Evolutionary conservation across 2,113 vertebrate species (phyloP).

Genomic region (Myotis lucifugus): DNA sequence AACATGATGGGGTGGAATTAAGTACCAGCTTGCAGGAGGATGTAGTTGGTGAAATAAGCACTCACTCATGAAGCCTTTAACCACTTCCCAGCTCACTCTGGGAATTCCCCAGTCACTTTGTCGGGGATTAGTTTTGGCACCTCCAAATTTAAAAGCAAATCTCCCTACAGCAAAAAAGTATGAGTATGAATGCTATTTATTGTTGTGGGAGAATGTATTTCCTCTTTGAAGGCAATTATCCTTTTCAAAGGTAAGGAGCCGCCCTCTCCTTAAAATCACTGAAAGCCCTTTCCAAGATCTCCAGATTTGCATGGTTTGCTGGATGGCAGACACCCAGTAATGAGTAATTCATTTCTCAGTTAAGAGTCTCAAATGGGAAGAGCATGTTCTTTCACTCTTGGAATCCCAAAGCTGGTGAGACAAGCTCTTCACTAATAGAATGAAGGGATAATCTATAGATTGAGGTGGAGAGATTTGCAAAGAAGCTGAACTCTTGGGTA

Average conservation of each 20-base stretch:
- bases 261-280: background rate
- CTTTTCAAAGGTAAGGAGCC: background rate
- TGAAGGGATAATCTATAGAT: background rate
- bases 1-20: fast-evolving
- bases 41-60: fast-evolving
- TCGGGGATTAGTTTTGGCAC: background rate
- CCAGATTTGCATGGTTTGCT: background rate
- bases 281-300: background rate
- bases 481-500: background rate
- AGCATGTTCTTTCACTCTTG: background rate
- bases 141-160: background rate
- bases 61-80: fast-evolving
- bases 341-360: background rate
- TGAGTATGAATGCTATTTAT: background rate
- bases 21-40: background rate
- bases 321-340: background rate
- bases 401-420: background rate
- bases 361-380: background rate
- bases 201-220: background rate
- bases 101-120: background rate
- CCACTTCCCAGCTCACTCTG: background rate
- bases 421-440: background rate
- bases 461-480: background rate
- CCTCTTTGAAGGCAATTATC: slow-evolving; percentile 13
- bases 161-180: background rate